Percentiles rank a stretch among this genome's conserved stretches.
Evolutionary conservation across 2,888 invertebrate genomes (phyloP).

Genomic region (Drosophila lacicola): DNA sequence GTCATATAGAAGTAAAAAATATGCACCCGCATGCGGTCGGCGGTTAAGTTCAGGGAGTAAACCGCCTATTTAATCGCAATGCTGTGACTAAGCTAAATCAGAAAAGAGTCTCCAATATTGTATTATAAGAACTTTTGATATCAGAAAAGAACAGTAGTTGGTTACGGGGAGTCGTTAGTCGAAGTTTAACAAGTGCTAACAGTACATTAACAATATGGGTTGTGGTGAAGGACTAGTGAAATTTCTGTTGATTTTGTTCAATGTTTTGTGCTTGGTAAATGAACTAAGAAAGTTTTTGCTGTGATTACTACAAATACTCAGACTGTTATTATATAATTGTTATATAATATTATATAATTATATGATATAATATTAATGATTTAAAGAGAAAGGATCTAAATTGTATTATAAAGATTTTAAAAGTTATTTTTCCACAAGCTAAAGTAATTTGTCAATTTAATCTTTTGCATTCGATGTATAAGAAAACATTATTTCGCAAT

Average conservation of each 20-base stretch:
- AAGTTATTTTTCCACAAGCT: no score
- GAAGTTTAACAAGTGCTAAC: background rate
- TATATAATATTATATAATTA: no score
- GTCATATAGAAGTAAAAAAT: background rate
- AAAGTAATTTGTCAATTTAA: no score
- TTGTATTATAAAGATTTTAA: no score
- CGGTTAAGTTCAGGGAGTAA: background rate
- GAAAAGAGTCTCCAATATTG: no score
- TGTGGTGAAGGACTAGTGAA: slow-evolving; percentile 26
- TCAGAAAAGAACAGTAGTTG: slow-evolving; percentile 1
- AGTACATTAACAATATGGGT: slow-evolving; percentile 12
- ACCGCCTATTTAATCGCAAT: background rate
- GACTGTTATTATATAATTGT: background rate
- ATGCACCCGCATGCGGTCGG: background rate
- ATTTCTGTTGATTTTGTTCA: slow-evolving; percentile 23
- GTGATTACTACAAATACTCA: background rate
- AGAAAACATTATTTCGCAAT: no score
- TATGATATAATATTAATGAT: no score
- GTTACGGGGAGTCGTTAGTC: background rate
- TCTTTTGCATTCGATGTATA: no score
- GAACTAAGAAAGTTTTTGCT: background rate
- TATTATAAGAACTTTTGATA: slow-evolving; percentile 4
- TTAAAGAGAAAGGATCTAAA: no score
- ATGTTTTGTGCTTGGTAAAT: slow-evolving; percentile 34
- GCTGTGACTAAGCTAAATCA: slow-evolving; percentile 2